Conservation (phyloP, 2,888 invertebrate species). For the Diaprepes abbreviatus region DNA sequence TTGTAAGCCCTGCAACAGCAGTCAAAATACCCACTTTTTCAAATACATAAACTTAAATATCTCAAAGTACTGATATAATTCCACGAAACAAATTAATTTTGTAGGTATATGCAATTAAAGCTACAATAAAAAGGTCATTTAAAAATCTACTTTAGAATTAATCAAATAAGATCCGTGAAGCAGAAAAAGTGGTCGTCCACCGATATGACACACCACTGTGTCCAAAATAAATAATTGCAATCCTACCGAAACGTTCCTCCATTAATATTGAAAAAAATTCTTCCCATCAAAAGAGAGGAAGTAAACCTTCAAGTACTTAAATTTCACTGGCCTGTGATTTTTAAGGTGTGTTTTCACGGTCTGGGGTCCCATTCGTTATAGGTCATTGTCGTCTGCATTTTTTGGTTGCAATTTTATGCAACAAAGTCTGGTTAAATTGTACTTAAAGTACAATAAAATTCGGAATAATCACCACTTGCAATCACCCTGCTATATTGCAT, state of each 20-base stretch:
- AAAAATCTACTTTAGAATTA: too few species aligned
- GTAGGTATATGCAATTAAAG: too few species aligned
- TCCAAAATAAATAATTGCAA: constrained; percentile 1
- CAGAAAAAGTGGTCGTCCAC: too few species aligned
- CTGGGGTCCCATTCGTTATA: constrained; percentile 49
- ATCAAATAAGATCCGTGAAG: too few species aligned
- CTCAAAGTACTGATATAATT: too few species aligned
- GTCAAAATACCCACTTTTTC: too few species aligned
- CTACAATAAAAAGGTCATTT: too few species aligned
- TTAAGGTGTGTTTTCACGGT: constrained; percentile 60
- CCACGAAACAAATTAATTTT: too few species aligned
- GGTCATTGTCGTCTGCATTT: constrained; percentile 55
- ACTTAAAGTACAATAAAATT: constrained; percentile 63
- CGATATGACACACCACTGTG: too few species aligned
- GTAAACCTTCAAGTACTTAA: constrained; percentile 31
- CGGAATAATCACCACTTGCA: constrained; percentile 62
- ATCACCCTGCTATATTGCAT: constrained; percentile 59
- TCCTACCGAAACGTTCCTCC: background rate
- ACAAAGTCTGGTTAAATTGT: constrained; percentile 65
- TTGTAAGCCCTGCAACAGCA: too few species aligned
- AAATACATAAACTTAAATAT: too few species aligned
- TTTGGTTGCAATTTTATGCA: constrained; percentile 66
- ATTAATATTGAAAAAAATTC: constrained; percentile 4
- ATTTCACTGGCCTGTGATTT: constrained; percentile 58
- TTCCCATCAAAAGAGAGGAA: constrained; percentile 6